Conservation (phyloP, 2,888 invertebrate species). For the Apamea monoglypha region DNA sequence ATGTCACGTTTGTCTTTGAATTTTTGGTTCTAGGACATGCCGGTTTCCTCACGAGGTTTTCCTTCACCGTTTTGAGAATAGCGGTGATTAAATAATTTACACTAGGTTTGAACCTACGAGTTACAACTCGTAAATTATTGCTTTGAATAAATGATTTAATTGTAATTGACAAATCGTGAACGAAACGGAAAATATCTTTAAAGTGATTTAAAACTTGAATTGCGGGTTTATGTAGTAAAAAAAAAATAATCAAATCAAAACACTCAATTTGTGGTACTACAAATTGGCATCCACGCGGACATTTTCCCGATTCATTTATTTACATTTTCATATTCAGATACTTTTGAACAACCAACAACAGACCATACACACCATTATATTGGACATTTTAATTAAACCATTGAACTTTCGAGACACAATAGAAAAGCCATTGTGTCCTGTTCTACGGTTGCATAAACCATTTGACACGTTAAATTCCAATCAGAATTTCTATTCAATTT, state of each 20-base stretch:
- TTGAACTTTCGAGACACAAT: slow-evolving; percentile 9
- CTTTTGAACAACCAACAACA: neutral
- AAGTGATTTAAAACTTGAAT: too few species aligned
- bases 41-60: too few species aligned
- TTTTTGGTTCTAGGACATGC: too few species aligned
- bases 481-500: slow-evolving; percentile 20
- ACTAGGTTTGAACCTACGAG: neutral
- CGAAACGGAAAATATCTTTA: neutral
- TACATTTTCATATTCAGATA: neutral
- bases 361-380: slow-evolving; percentile 9
- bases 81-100: too few species aligned
- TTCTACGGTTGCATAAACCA: slow-evolving; percentile 18
- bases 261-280: neutral
- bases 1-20: too few species aligned
- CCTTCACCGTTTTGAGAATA: too few species aligned
- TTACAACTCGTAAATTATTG: neutral
- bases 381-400: slow-evolving; percentile 17
- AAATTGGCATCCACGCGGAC: neutral
- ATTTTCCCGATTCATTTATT: neutral
- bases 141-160: neutral
- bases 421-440: slow-evolving; percentile 11
- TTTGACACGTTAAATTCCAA: slow-evolving; percentile 28
- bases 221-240: neutral
- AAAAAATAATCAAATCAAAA: neutral
- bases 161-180: neutral